These are phyloP conservation scores for Enteromius argenteus DNA, from an alignment of 2,797 vertebrate genomes.

Conservation along the genomic window DNA sequence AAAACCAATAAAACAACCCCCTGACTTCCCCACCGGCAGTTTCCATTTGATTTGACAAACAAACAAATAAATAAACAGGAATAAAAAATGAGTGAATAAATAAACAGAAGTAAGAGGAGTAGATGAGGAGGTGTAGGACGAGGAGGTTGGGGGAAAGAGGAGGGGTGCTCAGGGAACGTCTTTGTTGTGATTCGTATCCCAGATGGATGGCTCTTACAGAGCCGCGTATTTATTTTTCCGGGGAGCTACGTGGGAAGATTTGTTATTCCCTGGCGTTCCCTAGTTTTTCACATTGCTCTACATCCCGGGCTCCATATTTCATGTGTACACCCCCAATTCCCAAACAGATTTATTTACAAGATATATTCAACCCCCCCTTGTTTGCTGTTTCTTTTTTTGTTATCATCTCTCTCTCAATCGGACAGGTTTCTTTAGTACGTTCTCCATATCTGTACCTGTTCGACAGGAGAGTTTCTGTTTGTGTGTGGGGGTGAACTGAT, in stretches of 20 bases:
- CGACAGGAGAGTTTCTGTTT: neutral
- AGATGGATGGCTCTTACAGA: constrained; percentile 82
- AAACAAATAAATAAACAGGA: constrained; percentile 72
- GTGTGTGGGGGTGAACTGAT: neutral
- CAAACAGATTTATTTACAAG: constrained; percentile 85
- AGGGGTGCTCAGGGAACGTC: constrained; percentile 75
- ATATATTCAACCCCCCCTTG: constrained; percentile 62
- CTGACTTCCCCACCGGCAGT: constrained; percentile 59
- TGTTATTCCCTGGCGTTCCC: constrained; percentile 83
- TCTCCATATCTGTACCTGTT: neutral
- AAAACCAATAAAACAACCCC: constrained; percentile 69
- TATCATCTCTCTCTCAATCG: constrained; percentile 8
- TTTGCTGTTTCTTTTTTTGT: constrained; percentile 19
- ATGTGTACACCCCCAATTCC: constrained; percentile 77
- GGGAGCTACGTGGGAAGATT: constrained; percentile 80
- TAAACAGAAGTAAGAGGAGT: constrained; percentile 25
- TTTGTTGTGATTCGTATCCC: constrained; percentile 79
- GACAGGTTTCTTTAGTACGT: neutral
- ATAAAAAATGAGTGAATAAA: constrained; percentile 71
- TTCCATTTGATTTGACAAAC: constrained; percentile 72
- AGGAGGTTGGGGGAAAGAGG: constrained; percentile 48
- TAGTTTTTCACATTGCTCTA: constrained; percentile 85
- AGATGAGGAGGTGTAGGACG: constrained; percentile 58
- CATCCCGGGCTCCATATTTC: constrained; percentile 83
- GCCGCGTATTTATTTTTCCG: constrained; percentile 83